Evolutionary conservation across 2,113 vertebrate species (phyloP).

Genomic region (Spheniscus mendiculus): DNA sequence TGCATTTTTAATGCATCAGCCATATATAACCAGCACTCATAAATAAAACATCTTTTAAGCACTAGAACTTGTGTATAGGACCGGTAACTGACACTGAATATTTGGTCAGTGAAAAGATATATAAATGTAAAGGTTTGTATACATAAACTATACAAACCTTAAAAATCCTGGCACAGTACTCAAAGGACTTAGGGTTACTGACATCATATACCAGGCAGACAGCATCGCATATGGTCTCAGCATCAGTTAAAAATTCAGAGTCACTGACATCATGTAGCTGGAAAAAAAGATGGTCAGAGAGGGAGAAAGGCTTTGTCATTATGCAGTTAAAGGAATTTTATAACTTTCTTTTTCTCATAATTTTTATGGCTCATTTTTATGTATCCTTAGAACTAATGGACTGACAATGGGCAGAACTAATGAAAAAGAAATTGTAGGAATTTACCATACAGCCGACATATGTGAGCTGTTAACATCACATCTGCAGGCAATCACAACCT

Average conservation of each 20-base stretch:
- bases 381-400: background rate
- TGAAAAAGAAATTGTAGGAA: background rate
- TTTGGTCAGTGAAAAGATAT: background rate
- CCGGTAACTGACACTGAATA: background rate
- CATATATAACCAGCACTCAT: background rate
- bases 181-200: constrained; percentile 92
- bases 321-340: background rate
- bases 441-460: background rate
- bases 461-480: background rate
- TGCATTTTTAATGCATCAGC: background rate
- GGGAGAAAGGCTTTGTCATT: background rate
- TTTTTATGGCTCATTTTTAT: background rate
- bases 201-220: constrained; percentile 94
- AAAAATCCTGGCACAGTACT: constrained; percentile 94
- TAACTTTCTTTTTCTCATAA: background rate
- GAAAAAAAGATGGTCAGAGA: background rate
- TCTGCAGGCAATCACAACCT: background rate
- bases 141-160: constrained; percentile 83
- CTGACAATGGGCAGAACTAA: background rate
- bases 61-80: background rate
- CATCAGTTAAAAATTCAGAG: constrained; percentile 88
- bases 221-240: constrained; percentile 89
- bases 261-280: constrained; percentile 94
- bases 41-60: background rate
- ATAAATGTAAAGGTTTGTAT: background rate